phyloP scores from a whole-genome alignment of 2,888 invertebrate genomes.

The Diarsia rubi region DNA sequence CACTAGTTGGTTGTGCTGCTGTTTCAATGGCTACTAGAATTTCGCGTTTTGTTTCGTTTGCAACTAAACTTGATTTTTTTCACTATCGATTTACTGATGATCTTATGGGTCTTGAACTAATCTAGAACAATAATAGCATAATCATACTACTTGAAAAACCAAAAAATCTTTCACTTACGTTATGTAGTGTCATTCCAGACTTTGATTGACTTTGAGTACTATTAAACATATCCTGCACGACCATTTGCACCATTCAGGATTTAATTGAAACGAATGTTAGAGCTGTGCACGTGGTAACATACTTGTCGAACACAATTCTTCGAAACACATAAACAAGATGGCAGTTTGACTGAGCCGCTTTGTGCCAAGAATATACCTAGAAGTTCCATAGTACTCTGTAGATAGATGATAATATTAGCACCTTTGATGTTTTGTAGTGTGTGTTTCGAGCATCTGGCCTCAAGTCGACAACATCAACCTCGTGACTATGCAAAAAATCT shows the following conservation, averaged over 20 bases:
- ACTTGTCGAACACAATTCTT: too few species aligned
- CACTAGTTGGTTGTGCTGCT: neutral
- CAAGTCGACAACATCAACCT: neutral
- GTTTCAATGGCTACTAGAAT: neutral
- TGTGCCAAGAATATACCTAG: neutral
- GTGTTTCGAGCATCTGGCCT: neutral
- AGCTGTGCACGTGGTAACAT: too few species aligned
- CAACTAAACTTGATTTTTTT: too few species aligned
- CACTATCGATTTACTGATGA: too few species aligned
- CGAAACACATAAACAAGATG: too few species aligned
- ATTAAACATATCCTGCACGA: too few species aligned
- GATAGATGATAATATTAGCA: neutral
- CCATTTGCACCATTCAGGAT: too few species aligned
- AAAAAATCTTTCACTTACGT: too few species aligned
- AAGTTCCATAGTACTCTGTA: neutral
- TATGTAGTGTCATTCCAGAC: neutral
- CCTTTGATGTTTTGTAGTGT: neutral
- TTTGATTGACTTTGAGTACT: neutral
- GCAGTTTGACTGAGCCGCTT: neutral
- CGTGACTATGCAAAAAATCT: conserved; percentile 19
- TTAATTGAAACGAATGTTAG: too few species aligned
- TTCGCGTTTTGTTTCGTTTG: neutral
- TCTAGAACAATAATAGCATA: neutral
- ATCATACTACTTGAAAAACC: neutral
- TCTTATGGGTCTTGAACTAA: too few species aligned